A percentile compares a stretch with the other conserved stretches of the same genome.
Conservation (phyloP, 2,113 vertebrate genomes). For the Syrmaticus mikado region DNA sequence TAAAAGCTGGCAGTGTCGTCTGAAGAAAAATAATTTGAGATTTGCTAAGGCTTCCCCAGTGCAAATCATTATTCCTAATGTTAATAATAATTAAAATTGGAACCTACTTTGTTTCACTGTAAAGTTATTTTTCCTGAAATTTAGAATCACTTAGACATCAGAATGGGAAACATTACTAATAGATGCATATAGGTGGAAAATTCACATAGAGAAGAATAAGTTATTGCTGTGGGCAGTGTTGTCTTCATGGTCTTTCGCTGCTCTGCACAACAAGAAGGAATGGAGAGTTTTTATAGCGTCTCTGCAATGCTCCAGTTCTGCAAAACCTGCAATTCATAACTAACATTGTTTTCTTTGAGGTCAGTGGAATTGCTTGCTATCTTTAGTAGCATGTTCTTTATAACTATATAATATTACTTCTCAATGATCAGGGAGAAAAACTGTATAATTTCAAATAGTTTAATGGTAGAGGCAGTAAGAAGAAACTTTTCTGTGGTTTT, state of each 20-base stretch:
- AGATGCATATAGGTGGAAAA: fast-evolving
- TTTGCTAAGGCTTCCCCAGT: neutral
- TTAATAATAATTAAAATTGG: neutral
- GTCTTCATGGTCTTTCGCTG: no score
- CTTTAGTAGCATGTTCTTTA: neutral
- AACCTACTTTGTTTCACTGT: neutral
- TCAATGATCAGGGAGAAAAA: neutral
- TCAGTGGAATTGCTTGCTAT: neutral
- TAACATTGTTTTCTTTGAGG: neutral
- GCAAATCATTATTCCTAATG: neutral
- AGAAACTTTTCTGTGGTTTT: neutral
- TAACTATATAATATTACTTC: neutral
- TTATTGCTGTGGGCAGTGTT: neutral
- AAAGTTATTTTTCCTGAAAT: neutral
- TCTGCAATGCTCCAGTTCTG: fast-evolving
- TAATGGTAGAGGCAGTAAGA: neutral
- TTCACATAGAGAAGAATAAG: neutral
- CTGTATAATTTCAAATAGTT: neutral
- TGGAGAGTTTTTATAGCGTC: neutral
- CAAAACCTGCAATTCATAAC: neutral
- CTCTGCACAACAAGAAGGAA: neutral
- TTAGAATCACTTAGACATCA: neutral
- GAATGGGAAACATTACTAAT: neutral
- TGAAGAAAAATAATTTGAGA: neutral
- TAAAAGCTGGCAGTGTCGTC: fast-evolving